Conservation (phyloP, 2,797 vertebrate species). For the Chaetodon trifasciatus region DNA sequence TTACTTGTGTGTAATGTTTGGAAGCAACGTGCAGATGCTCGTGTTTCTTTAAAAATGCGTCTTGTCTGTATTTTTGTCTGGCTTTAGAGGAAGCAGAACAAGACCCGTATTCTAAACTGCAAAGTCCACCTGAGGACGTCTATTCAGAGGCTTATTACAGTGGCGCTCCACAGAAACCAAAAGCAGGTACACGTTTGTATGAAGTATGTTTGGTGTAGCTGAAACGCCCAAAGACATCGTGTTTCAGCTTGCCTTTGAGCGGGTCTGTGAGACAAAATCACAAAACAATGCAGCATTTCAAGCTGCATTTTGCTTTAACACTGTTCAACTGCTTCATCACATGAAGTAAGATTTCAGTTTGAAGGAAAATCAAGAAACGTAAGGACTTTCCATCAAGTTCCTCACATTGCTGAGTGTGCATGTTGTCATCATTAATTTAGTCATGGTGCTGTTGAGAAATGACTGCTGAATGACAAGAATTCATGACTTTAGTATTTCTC, state of each 20-base stretch:
- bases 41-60: background rate
- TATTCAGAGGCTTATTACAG: constrained; percentile 56
- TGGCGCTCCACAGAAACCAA: background rate
- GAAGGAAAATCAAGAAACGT: background rate
- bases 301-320: background rate
- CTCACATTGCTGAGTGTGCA: background rate
- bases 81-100: constrained; percentile 59
- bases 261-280: no score
- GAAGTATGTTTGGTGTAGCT: background rate
- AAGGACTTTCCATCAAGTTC: background rate
- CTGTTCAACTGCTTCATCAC: background rate
- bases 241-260: background rate
- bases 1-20: background rate
- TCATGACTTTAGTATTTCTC: background rate
- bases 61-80: constrained; percentile 45
- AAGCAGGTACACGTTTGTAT: constrained; percentile 59
- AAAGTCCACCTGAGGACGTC: constrained; percentile 66
- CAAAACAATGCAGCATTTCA: no score
- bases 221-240: background rate
- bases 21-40: background rate
- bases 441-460: background rate
- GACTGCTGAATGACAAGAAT: background rate
- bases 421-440: background rate
- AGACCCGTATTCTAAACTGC: constrained; percentile 64
- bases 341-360: background rate